Base-by-base conservation (phyloP, 2,113 vertebrate species). In the Speoplatyrhinus poulsoni region DNA sequence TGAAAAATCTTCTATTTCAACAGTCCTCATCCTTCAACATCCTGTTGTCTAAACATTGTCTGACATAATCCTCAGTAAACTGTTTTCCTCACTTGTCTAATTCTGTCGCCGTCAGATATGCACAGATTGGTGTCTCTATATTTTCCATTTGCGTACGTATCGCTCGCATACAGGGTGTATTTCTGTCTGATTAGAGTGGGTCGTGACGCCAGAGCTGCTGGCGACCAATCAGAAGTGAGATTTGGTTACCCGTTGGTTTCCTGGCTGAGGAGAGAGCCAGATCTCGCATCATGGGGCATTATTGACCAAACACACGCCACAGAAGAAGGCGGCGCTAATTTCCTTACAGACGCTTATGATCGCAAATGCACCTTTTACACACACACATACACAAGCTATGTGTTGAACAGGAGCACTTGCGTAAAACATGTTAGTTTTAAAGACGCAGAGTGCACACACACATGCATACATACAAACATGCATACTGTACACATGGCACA, bases 161-260 rank as follows among this genome's bases (percentile, higher is more conserved):
- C 65, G 54, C 12, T 10, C 62, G n/a, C 57, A 49, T 65, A 47
- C 32, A 46, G 47, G 6, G 3, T 16, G 4, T 55, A 63, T 77
- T 72, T 46, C 8, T 36, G 72, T 76, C 69, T 69, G 68, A 79
- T 48, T 70, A 62, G 52, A 59, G 58, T 62, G 62, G 13, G 54
- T 69, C 52, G 75, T 81, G 82, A 85, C 77, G 74, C 65, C 76
- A 75, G 57, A 46, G 19, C 68, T 46, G 65, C 70, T 70, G 68
- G 60, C n/a, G 32, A 36, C 11, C 32, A 73, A 73, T 77, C 79
- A 72, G 62, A 10, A 72, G 62, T 62, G 63, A 71, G 73, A 81
- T 75, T 77, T 82, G 55, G 60, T 77, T 73, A 66, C 68, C 41
- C 36, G 17, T 60, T 6, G 55, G 70, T 70, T 73, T 41, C 70